Percentiles rank a stretch among this genome's conserved stretches.
Evolutionary conservation across 2,797 vertebrate species (phyloP).

Genomic region (Neoniphon sammara): DNA sequence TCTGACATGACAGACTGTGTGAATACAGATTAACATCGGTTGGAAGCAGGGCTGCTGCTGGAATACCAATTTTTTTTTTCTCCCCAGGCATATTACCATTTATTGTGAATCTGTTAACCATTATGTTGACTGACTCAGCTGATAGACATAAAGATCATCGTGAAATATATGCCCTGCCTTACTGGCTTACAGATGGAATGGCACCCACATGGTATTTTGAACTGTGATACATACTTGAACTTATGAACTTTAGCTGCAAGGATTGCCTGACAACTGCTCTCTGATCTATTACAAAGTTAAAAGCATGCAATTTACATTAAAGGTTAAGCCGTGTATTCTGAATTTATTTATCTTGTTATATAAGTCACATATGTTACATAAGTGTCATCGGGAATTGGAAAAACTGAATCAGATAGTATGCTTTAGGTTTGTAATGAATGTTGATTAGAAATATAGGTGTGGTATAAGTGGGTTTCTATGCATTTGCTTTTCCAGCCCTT

Average conservation of each 20-base stretch:
- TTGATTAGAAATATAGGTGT: conserved; percentile 29
- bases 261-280: conserved; percentile 19
- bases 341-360: neutral
- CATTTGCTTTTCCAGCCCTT: conserved; percentile 8
- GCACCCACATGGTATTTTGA: conserved; percentile 31
- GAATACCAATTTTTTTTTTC: conserved; percentile 68
- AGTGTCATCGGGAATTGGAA: no score
- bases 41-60: conserved; percentile 52
- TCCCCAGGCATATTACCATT: conserved; percentile 44
- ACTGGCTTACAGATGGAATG: conserved; percentile 41
- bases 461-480: conserved; percentile 31
- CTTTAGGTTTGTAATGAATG: conserved; percentile 35
- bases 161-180: conserved; percentile 34
- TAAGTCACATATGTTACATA: no score
- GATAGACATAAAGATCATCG: conserved; percentile 31
- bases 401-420: conserved; percentile 33
- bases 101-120: conserved; percentile 51
- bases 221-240: conserved; percentile 40
- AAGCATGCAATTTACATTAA: conserved; percentile 28
- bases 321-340: neutral
- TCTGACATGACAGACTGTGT: conserved; percentile 73
- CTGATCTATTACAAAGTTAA: conserved; percentile 19
- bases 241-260: conserved; percentile 21
- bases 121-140: conserved; percentile 55
- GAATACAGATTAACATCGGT: conserved; percentile 77